phyloP scores from a whole-genome alignment of 1,140 invertebrate genomes.

The Polypedilum vanderplanki region DNA sequence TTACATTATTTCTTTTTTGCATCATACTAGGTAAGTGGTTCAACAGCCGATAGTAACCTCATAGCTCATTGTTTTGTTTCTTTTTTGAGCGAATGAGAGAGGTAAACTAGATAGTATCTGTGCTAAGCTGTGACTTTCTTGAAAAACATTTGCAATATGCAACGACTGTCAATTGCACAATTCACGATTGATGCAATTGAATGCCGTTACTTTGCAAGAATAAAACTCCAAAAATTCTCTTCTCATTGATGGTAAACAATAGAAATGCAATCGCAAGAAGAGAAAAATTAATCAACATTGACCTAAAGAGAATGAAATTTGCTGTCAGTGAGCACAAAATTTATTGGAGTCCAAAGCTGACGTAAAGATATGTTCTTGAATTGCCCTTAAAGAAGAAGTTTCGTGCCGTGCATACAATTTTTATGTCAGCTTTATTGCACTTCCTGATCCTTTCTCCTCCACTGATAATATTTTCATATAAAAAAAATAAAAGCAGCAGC shows the following conservation, averaged over 20 bases:
- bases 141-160: no score
- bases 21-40: conserved; percentile 28
- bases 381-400: neutral
- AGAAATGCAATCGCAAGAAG: neutral
- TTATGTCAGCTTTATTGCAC: neutral
- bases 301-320: conserved; percentile 17
- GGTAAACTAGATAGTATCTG: no score
- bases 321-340: conserved; percentile 2
- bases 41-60: conserved; percentile 27
- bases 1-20: conserved; percentile 11
- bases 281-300: conserved; percentile 8
- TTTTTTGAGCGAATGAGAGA: neutral
- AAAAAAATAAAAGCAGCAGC: no score
- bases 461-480: no score
- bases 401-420: no score
- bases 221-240: no score
- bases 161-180: no score
- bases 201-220: no score
- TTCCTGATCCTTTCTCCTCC: conserved; percentile 2
- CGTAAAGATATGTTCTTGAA: neutral
- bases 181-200: no score
- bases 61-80: conserved; percentile 2
- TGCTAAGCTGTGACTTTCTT: no score
- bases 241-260: no score
- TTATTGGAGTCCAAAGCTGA: neutral